Evolutionary conservation across 2,888 invertebrate species (phyloP), one percentile per base, ranked within the genome.

Genomic region (Nymphalis c-album): DNA sequence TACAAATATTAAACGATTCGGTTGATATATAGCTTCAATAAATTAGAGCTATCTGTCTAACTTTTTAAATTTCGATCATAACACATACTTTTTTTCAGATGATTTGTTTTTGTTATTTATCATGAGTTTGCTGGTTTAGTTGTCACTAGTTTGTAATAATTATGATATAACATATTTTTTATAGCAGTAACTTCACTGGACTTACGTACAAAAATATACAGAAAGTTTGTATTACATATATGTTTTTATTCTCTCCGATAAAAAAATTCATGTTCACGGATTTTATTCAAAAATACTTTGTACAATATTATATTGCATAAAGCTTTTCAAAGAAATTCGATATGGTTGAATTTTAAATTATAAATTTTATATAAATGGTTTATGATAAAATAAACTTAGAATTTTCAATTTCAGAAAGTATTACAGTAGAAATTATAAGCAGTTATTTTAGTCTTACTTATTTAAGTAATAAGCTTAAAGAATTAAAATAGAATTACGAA

Each of bases 11-110:
- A 55, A 26, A 55, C 31, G 31, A 17, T 55, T 16, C 17, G 31
- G 1, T 3, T 26, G 53, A 55, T 31, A 55, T 31, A 55, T 55
- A n/a, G 53, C 53, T 26, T 26, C 53, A n/a, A 55, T 55, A 55
- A 55, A 55, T 55, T 55, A 31, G 7, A 55, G 31, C 53, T 55
- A 31, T 55, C 53, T 31, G 7, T 55, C 31, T 55, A 55, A 55
- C 53, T 55, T 31, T 26, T 17, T 31, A 55, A 47, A 48, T 60
- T 40, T 47, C 47, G 17, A 20, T 60, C 10, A 8, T 60, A 31
- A 47, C 26, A 1, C 3, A 22, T 60, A 17, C 13, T 2, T 26
- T 45, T 13, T 50, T 1, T 18, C 7, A 10, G 18, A 50, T 50
- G 10, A 50, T 10, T 7, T 20, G 50, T 50, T 7, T 20, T 18